Percentiles rank a stretch among this genome's conserved stretches.
Conservation (phyloP, 2,797 vertebrate species). For the Pseudopleuronectes americanus region DNA sequence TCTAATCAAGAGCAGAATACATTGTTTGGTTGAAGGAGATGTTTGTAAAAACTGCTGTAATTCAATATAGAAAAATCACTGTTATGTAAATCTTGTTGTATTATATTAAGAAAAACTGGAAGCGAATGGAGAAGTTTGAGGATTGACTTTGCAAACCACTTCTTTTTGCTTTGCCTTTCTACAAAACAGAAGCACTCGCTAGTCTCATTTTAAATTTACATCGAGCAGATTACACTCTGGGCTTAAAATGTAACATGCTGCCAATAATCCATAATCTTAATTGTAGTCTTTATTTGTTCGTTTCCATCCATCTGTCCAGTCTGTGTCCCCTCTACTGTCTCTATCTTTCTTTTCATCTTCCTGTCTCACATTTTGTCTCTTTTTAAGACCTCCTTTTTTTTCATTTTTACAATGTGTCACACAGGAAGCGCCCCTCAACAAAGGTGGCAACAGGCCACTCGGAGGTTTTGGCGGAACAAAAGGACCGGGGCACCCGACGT, state of each 20-base stretch:
- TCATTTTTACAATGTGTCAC: slow-evolving; percentile 50
- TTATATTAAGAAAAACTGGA: slow-evolving; percentile 10
- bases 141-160: slow-evolving; percentile 13
- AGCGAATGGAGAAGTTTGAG: background rate
- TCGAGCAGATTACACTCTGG: slow-evolving; percentile 7
- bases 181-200: slow-evolving; percentile 25
- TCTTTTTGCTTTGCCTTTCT: slow-evolving; percentile 3
- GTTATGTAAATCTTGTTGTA: slow-evolving; percentile 2
- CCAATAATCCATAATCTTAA: slow-evolving; percentile 25
- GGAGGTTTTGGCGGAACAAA: slow-evolving; percentile 62
- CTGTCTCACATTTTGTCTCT: slow-evolving; percentile 21
- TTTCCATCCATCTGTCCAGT: slow-evolving; percentile 5
- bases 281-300: slow-evolving; percentile 14
- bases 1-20: background rate
- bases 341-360: slow-evolving; percentile 26
- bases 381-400: slow-evolving; percentile 40
- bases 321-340: background rate
- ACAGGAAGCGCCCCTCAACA: slow-evolving; percentile 70
- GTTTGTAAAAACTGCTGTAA: background rate
- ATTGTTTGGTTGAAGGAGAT: background rate
- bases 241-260: slow-evolving; percentile 3
- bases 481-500: slow-evolving; percentile 35
- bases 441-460: slow-evolving; percentile 57
- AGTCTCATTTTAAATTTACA: slow-evolving; percentile 9
- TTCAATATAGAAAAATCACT: background rate